Evolutionary conservation across 2,113 vertebrate species (phyloP), one percentile per base, ranked within the genome.

Genomic region (Barnardius zonarius): DNA sequence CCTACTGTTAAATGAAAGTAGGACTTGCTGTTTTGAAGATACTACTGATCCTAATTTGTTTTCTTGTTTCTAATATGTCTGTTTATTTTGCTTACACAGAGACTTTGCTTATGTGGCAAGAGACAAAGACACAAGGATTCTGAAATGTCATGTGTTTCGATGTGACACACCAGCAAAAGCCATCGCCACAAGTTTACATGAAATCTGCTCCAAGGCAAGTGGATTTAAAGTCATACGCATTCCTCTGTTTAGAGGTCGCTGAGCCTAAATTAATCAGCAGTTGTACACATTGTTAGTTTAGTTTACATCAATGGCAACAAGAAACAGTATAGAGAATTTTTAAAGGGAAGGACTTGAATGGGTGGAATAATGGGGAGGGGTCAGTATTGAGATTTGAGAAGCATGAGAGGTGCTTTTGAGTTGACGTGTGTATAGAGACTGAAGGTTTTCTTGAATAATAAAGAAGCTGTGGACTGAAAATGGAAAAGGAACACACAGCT

Each of bases 111-210:
- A 99, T 3, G 99, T 99, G 95, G 99, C 99, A 6, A 98, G 99
- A 97, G 99, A 99, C 97, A 99, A 98, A 97, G 99, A 99, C 91
- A 99, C 99, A 22, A 98, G 99, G 92, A 99, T 99, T 97, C 98
- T 99, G 98, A 99, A 99, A 99, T 99, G 99, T 98, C 99, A 99
- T 97, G 99, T 99, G 92, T 99, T 99, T 96, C 99, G 99, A 96
- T 99, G 99, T 99, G 99, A 99, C 98, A 99, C 99, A 10, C 99
- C 99, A 52, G 99, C 99, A 81, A 99, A 99, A 99, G 99, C 99
- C 98, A 99, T 99, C 10, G 99, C 99, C 96, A 99, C 99, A 19
- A 99, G 99, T 95, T 98, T 99, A 96, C 99, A 99, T 72, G 99
- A 99, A 97, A 99, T 99, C 98, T 99, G 99, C 97, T 99, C 99